Conservation (phyloP, 2,797 vertebrate species). For the Dipus sagitta region DNA sequence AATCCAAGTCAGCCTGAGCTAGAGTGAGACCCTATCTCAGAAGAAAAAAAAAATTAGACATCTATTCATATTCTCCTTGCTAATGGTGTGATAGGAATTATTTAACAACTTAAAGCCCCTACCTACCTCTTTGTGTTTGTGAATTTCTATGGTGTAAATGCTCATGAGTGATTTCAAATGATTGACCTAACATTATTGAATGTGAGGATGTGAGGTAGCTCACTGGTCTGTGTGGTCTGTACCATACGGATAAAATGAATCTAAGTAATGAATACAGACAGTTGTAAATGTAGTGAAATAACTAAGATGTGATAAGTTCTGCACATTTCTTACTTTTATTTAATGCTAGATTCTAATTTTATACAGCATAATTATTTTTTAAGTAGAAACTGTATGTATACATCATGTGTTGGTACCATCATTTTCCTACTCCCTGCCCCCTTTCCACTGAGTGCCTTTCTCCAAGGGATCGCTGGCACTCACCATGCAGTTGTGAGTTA, state of each 20-base stretch:
- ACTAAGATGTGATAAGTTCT: neutral
- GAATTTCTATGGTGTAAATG: conserved; percentile 46
- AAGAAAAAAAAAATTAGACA: neutral
- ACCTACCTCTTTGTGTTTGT: neutral
- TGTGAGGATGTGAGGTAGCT: neutral
- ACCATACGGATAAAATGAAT: neutral
- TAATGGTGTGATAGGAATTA: neutral
- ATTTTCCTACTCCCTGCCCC: no score
- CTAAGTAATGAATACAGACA: neutral
- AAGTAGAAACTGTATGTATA: no score
- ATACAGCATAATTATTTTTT: neutral
- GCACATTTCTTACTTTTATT: neutral
- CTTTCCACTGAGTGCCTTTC: no score
- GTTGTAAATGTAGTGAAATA: neutral
- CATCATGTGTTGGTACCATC: no score
- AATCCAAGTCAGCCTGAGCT: no score
- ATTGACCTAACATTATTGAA: neutral
- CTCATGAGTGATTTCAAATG: conserved; percentile 35
- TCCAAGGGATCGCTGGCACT: no score
- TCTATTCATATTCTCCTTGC: conserved; percentile 23
- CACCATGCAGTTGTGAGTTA: no score
- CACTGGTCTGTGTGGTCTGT: neutral
- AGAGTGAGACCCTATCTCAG: no score
- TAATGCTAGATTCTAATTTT: conserved; percentile 33
- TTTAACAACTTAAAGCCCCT: conserved; percentile 33